Evolutionary conservation across 2,113 vertebrate genomes (phyloP), one percentile per base, ranked within the genome.

Genomic region (Bostrychus sinensis): DNA sequence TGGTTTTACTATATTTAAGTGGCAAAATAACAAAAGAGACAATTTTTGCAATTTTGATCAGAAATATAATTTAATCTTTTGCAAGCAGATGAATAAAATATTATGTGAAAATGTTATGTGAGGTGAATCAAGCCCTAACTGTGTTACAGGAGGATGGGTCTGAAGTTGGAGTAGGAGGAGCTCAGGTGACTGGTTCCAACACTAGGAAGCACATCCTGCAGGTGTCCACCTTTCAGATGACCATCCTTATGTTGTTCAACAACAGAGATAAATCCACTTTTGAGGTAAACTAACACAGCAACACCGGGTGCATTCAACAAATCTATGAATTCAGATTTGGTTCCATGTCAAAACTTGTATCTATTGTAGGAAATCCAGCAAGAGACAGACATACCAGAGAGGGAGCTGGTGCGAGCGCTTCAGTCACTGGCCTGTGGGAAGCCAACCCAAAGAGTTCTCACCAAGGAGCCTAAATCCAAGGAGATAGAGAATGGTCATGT

Each of bases 201-300:
- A 97, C 97, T 16, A 92, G 97, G 88, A 99, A 99, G 87, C 97
- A 99, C 91, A 99, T 99, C 90, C 72, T 99, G 72, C 97, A 99
- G 88, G 97, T 99, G 37, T 99, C 97, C 57, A 99, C 97, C 80
- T 99, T 99, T 89, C 97, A 99, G 91, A 99, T 99, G 97, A 99
- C 97, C 12, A 99, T 99, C 92, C 92, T 99, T 77, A 99, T 99
- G 96, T 95, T 99, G 43, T 99, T 99, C 77, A 99, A 99, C 89
- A 99, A 97, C 89, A 94, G 97, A 89, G 97, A 99, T 78, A 98
- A 98, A 76, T 99, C 95, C 4, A 96, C 93, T 0, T 99, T 99
- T 89, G 97, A 99, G 95, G 97, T 99, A 92, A 51, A 38, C 5
- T 51, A 34, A 34, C n/a, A 13, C 53, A 36, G 9, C 16, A 3